A percentile compares a stretch with the other conserved stretches of the same genome.
phyloP scores from a whole-genome alignment of 2,113 vertebrate genomes.

The Tragelaphus imberbis region DNA sequence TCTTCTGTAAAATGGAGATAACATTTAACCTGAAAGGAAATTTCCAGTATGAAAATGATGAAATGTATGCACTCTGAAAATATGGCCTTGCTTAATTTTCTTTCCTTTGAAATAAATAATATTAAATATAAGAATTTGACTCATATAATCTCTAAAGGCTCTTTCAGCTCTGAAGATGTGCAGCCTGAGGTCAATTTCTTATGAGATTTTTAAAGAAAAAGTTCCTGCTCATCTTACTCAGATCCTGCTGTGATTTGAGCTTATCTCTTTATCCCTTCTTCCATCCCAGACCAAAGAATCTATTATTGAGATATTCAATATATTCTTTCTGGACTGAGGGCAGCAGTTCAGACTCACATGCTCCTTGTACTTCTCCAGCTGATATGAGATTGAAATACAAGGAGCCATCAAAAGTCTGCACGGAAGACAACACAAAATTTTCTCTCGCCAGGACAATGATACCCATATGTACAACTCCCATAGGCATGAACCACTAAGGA shows the following conservation, averaged over 20 bases:
- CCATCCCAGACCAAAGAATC: not conserved
- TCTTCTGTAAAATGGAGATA: not conserved
- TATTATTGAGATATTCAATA: slow-evolving; percentile 42
- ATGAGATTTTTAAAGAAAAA: slow-evolving; percentile 45
- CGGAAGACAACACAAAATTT: not conserved
- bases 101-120: slow-evolving; percentile 45
- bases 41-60: not conserved
- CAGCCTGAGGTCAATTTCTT: slow-evolving; percentile 35
- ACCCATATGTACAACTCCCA: not conserved
- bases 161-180: not conserved
- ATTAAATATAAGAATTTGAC: not conserved
- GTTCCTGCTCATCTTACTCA: slow-evolving; percentile 31
- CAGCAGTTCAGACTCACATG: not conserved
- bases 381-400: not conserved
- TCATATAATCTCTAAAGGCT: slow-evolving; percentile 16
- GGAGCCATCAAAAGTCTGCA: not conserved
- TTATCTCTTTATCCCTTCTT: not conserved
- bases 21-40: not conserved
- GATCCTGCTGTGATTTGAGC: not conserved
- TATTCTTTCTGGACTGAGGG: not conserved
- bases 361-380: not conserved
- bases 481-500: not conserved
- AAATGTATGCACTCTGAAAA: not conserved
- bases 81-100: slow-evolving; percentile 6
- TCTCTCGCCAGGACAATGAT: not conserved